Evolutionary conservation across 92 coral and sea anemone genomes (phyloP).

Genomic region (Pocillopora grandis): DNA sequence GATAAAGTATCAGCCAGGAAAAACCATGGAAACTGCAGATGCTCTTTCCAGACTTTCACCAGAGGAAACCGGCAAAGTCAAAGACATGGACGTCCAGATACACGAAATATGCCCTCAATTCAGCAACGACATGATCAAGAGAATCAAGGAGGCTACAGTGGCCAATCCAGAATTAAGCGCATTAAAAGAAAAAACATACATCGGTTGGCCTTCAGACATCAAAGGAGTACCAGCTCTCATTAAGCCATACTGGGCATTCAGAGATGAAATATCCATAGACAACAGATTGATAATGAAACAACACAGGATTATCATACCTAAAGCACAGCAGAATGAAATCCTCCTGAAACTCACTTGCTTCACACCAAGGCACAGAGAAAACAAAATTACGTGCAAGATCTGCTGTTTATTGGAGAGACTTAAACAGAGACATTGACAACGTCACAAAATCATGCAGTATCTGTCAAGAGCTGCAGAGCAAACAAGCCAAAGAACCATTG

Average conservation of each 20-base stretch:
- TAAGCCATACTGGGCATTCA: slow-evolving; percentile 39
- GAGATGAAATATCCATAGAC: slow-evolving; percentile 41
- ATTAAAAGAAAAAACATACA: slow-evolving; percentile 4
- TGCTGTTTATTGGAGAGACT: slow-evolving; percentile 40
- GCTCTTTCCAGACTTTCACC: slow-evolving; percentile 50
- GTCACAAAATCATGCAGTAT: slow-evolving; percentile 30
- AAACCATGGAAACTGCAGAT: slow-evolving; percentile 45
- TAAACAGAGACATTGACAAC: slow-evolving; percentile 61
- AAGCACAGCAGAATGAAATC: slow-evolving; percentile 8
- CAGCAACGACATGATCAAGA: slow-evolving; percentile 32
- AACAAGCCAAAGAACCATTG: slow-evolving; percentile 48
- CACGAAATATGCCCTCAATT: slow-evolving; percentile 48
- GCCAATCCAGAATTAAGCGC: slow-evolving; percentile 29
- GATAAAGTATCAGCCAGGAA: slow-evolving; percentile 50
- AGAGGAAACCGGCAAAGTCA: slow-evolving; percentile 11
- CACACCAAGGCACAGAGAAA: slow-evolving; percentile 61
- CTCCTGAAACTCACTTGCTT: slow-evolving; percentile 2
- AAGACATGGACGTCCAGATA: slow-evolving; percentile 46
- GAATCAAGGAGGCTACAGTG: slow-evolving; percentile 10
- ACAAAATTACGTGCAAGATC: slow-evolving; percentile 57
- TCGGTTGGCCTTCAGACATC: slow-evolving; percentile 45
- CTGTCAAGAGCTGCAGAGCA: slow-evolving; percentile 50
- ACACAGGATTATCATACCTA: slow-evolving; percentile 35
- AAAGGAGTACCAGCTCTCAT: slow-evolving; percentile 17
- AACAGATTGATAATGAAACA: slow-evolving; percentile 50